phyloP scores from a whole-genome alignment of 2,888 invertebrate species.

The Coenonympha arcania region DNA sequence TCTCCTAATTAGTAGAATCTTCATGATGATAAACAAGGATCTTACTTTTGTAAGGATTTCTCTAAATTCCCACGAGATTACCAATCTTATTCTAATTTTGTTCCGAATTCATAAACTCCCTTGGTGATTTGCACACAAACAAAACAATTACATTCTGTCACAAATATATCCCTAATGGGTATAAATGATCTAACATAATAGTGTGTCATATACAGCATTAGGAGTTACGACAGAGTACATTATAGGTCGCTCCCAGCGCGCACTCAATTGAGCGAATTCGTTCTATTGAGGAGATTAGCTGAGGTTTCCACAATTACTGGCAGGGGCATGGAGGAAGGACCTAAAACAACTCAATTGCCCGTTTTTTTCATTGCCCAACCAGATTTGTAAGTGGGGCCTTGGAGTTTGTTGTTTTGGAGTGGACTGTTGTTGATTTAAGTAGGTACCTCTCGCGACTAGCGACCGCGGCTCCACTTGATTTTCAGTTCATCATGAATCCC shows the following conservation, averaged over 20 bases:
- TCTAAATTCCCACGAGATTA: too few species aligned
- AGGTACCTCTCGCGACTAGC: too few species aligned
- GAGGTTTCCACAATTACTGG: conserved; percentile 38
- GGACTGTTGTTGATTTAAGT: too few species aligned
- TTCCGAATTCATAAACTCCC: too few species aligned
- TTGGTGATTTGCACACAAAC: neutral
- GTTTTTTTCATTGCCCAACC: conserved; percentile 23
- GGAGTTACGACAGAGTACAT: conserved; percentile 23
- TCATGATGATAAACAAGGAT: too few species aligned
- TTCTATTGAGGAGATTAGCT: conserved; percentile 53
- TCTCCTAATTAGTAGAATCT: too few species aligned
- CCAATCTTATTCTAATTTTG: too few species aligned
- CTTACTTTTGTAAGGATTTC: too few species aligned
- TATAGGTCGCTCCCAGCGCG: conserved; percentile 51
- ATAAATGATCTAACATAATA: conserved; percentile 13
- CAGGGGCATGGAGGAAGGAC: conserved; percentile 33
- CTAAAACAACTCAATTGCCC: conserved; percentile 28
- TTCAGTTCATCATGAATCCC: too few species aligned
- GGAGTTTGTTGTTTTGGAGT: too few species aligned
- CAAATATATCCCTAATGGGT: neutral
- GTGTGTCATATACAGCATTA: conserved; percentile 18
- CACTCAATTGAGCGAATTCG: conserved; percentile 63
- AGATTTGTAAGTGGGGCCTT: conserved; percentile 15
- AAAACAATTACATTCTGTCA: neutral
- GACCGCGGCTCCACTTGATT: too few species aligned